Percentiles rank a stretch among this genome's conserved stretches.
Conservation (phyloP, 2,888 invertebrate species). For the Nemotelus nigrinus region DNA sequence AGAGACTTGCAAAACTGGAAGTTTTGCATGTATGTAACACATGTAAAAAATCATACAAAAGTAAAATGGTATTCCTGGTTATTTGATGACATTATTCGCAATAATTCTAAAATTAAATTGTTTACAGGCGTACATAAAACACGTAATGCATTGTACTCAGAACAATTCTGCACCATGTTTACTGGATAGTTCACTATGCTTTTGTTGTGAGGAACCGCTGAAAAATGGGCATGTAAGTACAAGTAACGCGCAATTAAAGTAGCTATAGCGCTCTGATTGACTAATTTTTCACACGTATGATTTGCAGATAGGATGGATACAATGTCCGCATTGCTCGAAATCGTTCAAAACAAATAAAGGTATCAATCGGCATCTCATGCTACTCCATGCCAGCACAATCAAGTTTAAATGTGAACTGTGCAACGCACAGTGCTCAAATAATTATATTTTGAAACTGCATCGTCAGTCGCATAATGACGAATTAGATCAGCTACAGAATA, state of each 20-base stretch:
- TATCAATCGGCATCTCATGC: slow-evolving; percentile 1
- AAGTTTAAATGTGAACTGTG: slow-evolving; percentile 31
- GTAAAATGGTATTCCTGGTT: neutral
- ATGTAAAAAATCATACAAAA: slow-evolving; percentile 28
- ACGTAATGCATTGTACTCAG: slow-evolving; percentile 8
- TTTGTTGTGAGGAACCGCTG: slow-evolving; percentile 33
- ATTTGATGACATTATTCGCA: neutral
- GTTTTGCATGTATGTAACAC: neutral
- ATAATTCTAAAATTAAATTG: neutral
- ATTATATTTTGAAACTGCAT: slow-evolving; percentile 36
- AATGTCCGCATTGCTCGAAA: slow-evolving; percentile 18
- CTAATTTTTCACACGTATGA: neutral
- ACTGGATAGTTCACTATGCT: slow-evolving; percentile 20
- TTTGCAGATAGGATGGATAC: slow-evolving; percentile 1
- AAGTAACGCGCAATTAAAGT: neutral
- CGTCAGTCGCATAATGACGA: slow-evolving; percentile 26
- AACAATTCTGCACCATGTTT: slow-evolving; percentile 5
- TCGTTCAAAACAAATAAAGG: slow-evolving; percentile 10
- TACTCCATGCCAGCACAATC: slow-evolving; percentile 4
- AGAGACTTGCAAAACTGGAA: neutral
- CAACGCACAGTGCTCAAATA: slow-evolving; percentile 33
- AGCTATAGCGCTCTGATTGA: neutral
- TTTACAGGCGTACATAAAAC: slow-evolving; percentile 18
- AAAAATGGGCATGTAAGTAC: slow-evolving; percentile 9
- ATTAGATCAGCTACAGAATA: slow-evolving; percentile 4